A percentile compares a stretch with the other conserved stretches of the same genome.
These are phyloP conservation scores for Hermaeophaga mercurialis DNA, from an alignment of 2,888 invertebrate genomes.

Conservation along the genomic window DNA sequence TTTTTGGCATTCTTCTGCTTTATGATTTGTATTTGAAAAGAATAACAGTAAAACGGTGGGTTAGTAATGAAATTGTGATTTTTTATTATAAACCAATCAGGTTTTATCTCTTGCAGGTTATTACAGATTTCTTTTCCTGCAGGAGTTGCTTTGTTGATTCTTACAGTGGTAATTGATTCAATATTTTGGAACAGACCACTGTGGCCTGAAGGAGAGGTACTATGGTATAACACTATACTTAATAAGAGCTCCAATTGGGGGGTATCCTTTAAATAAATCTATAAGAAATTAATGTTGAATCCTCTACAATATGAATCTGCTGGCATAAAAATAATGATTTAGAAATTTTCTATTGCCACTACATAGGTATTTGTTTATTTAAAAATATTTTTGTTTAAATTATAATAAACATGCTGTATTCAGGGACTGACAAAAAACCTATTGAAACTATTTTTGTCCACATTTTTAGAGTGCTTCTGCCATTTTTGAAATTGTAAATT, in stretches of 20 bases:
- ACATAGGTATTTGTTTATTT: too few relatives aligned
- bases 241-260: conserved; percentile 98
- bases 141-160: conserved; percentile 68
- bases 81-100: conserved; percentile 5
- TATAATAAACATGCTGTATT: too few relatives aligned
- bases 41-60: conserved; percentile 71
- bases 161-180: conserved; percentile 86
- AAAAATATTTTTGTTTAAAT: too few relatives aligned
- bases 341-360: too few relatives aligned
- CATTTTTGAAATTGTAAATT: too few relatives aligned
- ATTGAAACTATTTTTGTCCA: too few relatives aligned
- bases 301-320: too few relatives aligned
- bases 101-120: conserved; percentile 61
- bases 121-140: conserved; percentile 74
- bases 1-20: conserved; percentile 84
- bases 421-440: too few relatives aligned
- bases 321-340: too few relatives aligned
- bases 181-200: conserved; percentile 87
- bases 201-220: conserved; percentile 98
- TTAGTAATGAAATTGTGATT: conserved; percentile 38
- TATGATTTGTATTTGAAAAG: conserved; percentile 77
- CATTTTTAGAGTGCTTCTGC: too few relatives aligned
- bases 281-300: too few relatives aligned
- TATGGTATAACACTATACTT: conserved; percentile 92
- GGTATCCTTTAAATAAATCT: conserved; percentile 85